Evolutionary conservation across 2,797 vertebrate genomes (phyloP), one percentile per base, ranked within the genome.

Genomic region (Labroides dimidiatus): DNA sequence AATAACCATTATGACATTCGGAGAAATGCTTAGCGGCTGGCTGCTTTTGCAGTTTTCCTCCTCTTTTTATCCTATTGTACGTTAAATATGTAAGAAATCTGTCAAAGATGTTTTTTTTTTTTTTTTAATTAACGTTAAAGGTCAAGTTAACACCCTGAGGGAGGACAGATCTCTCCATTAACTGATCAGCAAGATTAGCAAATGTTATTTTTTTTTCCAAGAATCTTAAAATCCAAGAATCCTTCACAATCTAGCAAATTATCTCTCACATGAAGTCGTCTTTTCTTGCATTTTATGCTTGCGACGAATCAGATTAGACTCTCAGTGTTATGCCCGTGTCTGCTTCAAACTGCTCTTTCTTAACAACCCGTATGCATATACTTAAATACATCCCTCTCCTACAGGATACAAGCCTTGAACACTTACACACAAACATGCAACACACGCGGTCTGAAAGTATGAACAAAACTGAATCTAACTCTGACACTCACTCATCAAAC

Each of bases 311-410:
- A 16, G 37, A 86, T 81, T 79, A 71, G 53, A 64, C 65, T 64
- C 61, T 87, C 80, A 77, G 79, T 87, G 87, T 70, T 75, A 90
- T 91, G 88, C 85, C 92, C 91, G 90, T 91, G 86, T 90, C 89
- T 88, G 73, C 85, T 82, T 59, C 54, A 70, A 49, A 80, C 53
- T 3, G 19, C 67, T 13, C 30, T 57, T 55, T 24, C 70, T 50
- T 30, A 63, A 30, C 56, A 68, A 75, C 39, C 66, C 33, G 66
- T 58, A 77, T 36, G 68, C 61, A 58, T 45, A 73, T n/a, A 72
- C 50, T 59, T 24, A 71, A 44, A 72, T 63, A 72, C 45, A 74
- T 66, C 59, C 72, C 59, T 73, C 76, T 75, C 75, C 60, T 62
- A 1, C 80, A 41, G 76, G 71, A 87, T 84, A 64, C 54, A 70